Conservation (phyloP, 2,888 invertebrate species). For the Drosophila anomalata region DNA sequence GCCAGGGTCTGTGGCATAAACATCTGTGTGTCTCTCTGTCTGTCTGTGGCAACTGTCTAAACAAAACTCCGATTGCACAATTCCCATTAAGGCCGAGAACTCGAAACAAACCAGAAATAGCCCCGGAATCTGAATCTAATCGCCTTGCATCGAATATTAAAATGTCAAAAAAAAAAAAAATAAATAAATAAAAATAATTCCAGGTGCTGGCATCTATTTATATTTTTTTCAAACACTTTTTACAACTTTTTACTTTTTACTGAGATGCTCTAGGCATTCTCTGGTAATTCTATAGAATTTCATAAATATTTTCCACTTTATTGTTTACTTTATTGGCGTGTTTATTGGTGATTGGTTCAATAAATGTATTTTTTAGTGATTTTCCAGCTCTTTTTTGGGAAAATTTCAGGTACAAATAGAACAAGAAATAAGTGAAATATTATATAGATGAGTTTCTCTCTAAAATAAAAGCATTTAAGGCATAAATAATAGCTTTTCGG, state of each 20-base stretch:
- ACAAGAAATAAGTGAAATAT: too few species aligned
- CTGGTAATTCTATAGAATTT: not conserved
- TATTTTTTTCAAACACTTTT: not conserved
- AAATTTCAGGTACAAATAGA: too few species aligned
- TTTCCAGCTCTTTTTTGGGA: too few species aligned
- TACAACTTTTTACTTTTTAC: not conserved
- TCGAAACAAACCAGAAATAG: not conserved
- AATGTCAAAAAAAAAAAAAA: not conserved
- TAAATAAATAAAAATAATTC: not conserved
- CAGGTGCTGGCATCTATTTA: not conserved
- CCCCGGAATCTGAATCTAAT: constrained; percentile 34
- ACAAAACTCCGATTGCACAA: constrained; percentile 22
- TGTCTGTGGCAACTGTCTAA: constrained; percentile 11
- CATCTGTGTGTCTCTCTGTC: not conserved
- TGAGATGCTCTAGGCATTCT: too few species aligned
- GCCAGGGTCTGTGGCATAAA: constrained; percentile 3
- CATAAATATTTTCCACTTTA: not conserved
- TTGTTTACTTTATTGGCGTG: not conserved
- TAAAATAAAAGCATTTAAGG: too few species aligned
- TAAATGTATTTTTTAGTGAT: too few species aligned
- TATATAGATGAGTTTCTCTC: too few species aligned
- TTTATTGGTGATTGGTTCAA: too few species aligned
- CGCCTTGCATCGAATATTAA: constrained; percentile 23
- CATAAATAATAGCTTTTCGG: too few species aligned
- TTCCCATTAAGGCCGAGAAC: constrained; percentile 5